Evolutionary conservation across 2,888 invertebrate genomes (phyloP).

Genomic region (Azorinus chamasolen): DNA sequence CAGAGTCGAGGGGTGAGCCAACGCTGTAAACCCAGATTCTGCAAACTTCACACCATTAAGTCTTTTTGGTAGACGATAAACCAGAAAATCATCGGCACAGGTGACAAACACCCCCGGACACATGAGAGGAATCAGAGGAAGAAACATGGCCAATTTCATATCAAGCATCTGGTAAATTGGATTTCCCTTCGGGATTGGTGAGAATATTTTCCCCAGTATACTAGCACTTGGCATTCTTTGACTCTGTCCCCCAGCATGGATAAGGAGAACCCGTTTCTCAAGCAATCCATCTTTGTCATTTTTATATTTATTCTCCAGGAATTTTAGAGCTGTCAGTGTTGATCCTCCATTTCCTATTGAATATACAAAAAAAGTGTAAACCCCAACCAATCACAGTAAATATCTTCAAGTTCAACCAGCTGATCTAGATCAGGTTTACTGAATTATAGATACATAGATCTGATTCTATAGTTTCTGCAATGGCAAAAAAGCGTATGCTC

Average conservation of each 20-base stretch:
- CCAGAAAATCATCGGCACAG: constrained; percentile 87
- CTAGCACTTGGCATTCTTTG: constrained; percentile 87
- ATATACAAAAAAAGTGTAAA: no score
- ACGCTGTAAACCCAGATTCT: constrained; percentile 85
- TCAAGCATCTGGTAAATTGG: constrained; percentile 86
- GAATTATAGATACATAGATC: no score
- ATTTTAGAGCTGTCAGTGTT: constrained; percentile 84
- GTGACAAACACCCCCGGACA: constrained; percentile 86
- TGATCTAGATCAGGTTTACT: no score
- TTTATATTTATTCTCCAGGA: constrained; percentile 77
- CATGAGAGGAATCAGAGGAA: constrained; percentile 86
- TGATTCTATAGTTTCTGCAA: no score
- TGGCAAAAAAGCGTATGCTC: no score
- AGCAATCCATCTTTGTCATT: constrained; percentile 79
- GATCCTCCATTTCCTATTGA: constrained; percentile 87
- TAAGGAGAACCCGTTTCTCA: constrained; percentile 83
- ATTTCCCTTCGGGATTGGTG: constrained; percentile 85
- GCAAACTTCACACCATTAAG: constrained; percentile 71
- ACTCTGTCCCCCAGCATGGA: constrained; percentile 87
- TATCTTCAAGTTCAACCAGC: no score
- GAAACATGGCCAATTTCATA: constrained; percentile 86
- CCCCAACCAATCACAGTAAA: no score
- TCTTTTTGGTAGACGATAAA: constrained; percentile 78
- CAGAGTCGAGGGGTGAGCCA: constrained; percentile 87
- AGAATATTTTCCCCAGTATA: constrained; percentile 87